Base-by-base conservation (phyloP, 2,113 vertebrate genomes). In the Pterocles burchelli region DNA sequence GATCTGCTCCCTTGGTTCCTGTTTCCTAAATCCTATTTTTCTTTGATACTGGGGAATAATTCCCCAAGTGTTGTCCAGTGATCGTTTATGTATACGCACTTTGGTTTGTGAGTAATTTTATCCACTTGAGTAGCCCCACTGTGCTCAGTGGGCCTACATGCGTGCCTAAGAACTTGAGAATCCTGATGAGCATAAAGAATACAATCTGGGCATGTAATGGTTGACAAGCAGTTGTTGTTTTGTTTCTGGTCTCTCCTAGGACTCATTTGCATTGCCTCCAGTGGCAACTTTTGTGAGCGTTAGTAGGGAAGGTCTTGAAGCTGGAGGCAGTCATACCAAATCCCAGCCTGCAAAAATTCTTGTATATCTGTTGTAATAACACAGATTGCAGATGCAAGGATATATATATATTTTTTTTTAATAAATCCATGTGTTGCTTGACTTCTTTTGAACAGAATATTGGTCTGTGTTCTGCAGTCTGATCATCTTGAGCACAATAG, bases 171-270 rank as follows among this genome's bases (percentile, higher is more conserved):
- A 96, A 92, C 90, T 96, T 75, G 65, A 94, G 92, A 92, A 91
- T 93, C 83, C 82, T 95, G 92, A 95, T 94, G 88, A 95, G 92
- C 95, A 88, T 94, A 93, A 94, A 95, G 90, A 90, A 94, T 84
- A 90, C 82, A 93, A 96, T 96, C 96, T 97, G 93, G 92, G 88
- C 88, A 71, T 93, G 93, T 93, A 95, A 91, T 91, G 90, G 92
- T 92, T 94, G 95, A 94, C 95, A 95, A 95, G 73, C 90, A 74
- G 85, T 96, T 93, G 86, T 94, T 97, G 92, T 96, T 95, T 94
- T 97, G 88, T 96, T 95, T 94, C 92, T 96, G 54, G 78, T 77
- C 92, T 95, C 95, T 95, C 95, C 81, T 90, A 95, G 93, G 96
- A 96, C 72, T 95, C 90, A 93, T 96, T 96, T 96, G 76, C 83